Evolutionary conservation across 92 coral and sea anemone species (phyloP).

Genomic region (Ricordea florida): DNA sequence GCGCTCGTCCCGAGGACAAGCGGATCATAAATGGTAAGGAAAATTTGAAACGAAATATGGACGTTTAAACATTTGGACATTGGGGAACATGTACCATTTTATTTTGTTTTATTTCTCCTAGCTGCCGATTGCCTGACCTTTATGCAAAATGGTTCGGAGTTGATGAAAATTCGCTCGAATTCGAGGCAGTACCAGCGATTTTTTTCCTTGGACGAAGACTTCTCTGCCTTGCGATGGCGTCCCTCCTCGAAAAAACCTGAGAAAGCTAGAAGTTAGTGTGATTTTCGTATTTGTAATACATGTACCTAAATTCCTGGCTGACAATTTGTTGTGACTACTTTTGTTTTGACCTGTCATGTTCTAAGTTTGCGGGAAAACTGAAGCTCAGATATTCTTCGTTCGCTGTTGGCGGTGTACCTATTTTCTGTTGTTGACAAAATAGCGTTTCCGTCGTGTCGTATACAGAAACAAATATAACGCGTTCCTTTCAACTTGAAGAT

Average conservation of each 20-base stretch:
- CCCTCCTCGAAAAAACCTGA: conserved; percentile 98
- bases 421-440: conserved; percentile 20
- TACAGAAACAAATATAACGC: not conserved
- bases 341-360: not conserved
- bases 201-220: conserved; percentile 88
- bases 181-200: conserved; percentile 93
- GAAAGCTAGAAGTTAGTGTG: conserved; percentile 89
- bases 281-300: not conserved
- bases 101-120: conserved; percentile 34
- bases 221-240: conserved; percentile 85
- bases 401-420: not conserved
- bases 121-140: conserved; percentile 96
- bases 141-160: conserved; percentile 97
- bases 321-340: not conserved
- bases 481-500: not conserved
- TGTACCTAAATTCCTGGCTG: not conserved
- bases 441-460: not conserved
- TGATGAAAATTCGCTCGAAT: conserved; percentile 94
- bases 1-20: conserved; percentile 96
- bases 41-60: too few relatives aligned
- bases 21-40: conserved; percentile 95
- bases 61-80: too few relatives aligned
- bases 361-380: not conserved
- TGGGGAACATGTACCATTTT: too few relatives aligned
- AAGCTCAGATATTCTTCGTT: not conserved